Evolutionary conservation across 2,113 vertebrate genomes (phyloP), one percentile per base, ranked within the genome.

Genomic region (Amblyopsis rosae): DNA sequence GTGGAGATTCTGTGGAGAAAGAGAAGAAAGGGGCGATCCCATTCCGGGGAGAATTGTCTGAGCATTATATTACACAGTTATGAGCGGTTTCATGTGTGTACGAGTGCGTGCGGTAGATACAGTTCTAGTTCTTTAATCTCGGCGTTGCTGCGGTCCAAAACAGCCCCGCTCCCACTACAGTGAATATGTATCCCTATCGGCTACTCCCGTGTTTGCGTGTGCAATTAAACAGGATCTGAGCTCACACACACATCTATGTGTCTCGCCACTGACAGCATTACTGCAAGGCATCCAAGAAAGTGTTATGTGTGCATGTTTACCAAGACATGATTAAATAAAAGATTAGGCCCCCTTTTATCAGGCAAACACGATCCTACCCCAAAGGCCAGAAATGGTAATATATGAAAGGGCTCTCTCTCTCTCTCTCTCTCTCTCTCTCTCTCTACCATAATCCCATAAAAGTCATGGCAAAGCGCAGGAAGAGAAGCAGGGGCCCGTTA

Each of bases 381-480:
- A n/a, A 26, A 17, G 41, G 35, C n/a, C 35, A 13, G 10, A 57
- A 9, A 58, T 57, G 53, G 35, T 11, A 58, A 57, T 57, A 13
- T 57, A 33, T 41, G 11, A 5, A 35, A 3, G 15, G 9, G 41
- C 4, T 3, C 0, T 51, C 4, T 6, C 15, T 3, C 16, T 35
- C 41, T 15, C 51, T 45, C 6, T 50, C 54, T 47, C 51, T 49
- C 41, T 45, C 12, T 3, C 8, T 8, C 57, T 13, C 54, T 17
- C 41, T 12, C 56, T 1, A 41, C 15, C 50, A 19, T 47, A 60
- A 82, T 72, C 84, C 71, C 58, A 58, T 50, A 68, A 73, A 62
- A 59, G 65, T 33, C 45, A 70, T 60, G 69, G 62, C 71, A 71
- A 61, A 72, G 59, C 5, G 17, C 0, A 1, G 47, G 55, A 68